phyloP scores from a whole-genome alignment of 2,888 invertebrate genomes.

The Cryptocheilus praepositus region DNA sequence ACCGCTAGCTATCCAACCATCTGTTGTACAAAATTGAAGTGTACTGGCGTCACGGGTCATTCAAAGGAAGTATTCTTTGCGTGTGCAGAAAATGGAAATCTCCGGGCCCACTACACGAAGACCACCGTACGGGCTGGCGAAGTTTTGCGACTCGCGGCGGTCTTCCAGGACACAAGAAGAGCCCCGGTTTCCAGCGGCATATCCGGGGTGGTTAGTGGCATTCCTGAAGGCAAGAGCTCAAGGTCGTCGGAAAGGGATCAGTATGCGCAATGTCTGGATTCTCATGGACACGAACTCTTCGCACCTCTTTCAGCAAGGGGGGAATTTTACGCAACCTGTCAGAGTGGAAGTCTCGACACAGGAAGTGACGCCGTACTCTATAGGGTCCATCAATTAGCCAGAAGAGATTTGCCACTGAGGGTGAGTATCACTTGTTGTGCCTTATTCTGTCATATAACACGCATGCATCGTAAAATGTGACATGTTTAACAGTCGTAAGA shows the following conservation, averaged over 20 bases:
- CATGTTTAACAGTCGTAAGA: no score
- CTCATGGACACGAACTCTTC: conserved; percentile 73
- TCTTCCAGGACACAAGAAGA: conserved; percentile 76
- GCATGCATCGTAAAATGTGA: no score
- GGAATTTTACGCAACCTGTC: conserved; percentile 76
- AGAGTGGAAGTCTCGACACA: conserved; percentile 73
- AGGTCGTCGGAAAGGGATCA: conserved; percentile 73
- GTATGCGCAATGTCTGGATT: conserved; percentile 76
- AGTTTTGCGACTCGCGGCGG: conserved; percentile 76
- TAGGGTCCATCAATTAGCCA: conserved; percentile 75
- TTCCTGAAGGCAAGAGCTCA: conserved; percentile 70
- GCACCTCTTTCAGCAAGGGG: conserved; percentile 76
- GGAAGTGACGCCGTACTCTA: conserved; percentile 75
- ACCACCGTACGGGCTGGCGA: conserved; percentile 76
- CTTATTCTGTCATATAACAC: no score
- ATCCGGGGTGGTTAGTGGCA: conserved; percentile 63
- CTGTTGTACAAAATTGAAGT: no score
- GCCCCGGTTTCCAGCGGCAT: conserved; percentile 65
- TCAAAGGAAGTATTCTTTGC: no score
- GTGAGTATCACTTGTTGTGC: conserved; percentile 44
- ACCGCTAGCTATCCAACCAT: no score
- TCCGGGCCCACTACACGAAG: conserved; percentile 74
- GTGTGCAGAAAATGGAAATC: conserved; percentile 66
- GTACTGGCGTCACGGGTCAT: no score
- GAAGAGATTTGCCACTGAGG: conserved; percentile 75